Evolutionary conservation across 2,888 invertebrate species (phyloP), one percentile per base, ranked within the genome.

Genomic region (Troilus luridus): DNA sequence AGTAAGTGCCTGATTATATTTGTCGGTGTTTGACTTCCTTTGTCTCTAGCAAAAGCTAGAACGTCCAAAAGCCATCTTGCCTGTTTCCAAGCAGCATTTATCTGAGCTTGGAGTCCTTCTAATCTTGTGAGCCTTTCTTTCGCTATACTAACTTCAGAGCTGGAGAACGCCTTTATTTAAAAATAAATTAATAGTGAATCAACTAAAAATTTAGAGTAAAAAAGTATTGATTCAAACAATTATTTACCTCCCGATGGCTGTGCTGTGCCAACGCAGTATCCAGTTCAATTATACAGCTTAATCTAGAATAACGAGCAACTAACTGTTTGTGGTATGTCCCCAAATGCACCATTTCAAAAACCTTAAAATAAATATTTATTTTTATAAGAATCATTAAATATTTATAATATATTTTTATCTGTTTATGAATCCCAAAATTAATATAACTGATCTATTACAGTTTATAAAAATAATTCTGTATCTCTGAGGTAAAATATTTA

Each of bases 41-140:
- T 96, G 93, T 99, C 99, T 92, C 99, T 96, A 0, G 99, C 98
- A 94, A 98, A 98, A 0, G 98, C 97, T 91, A 99, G 98, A 11
- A 99, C 97, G 94, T 99, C 98, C 96, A 98, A 98, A 41, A 99
- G 95, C 99, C 99, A 99, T 27, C 99, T 96, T 85, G 98, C 97
- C 41, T 97, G 97, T 93, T 98, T 98, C 99, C 99, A 99, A 7
- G 98, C 96, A 0, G 96, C 94, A 93, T 99, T 99, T 88, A 99
- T 95, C 93, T 96, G 97, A 62, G 96, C 95, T 94, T 99, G 98
- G 81, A 98, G 95, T 90, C 98, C 97, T 93, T 97, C 97, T 59
- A 99, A 94, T 93, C 97, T 97, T 0, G 96, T 95, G 77, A 99
- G 95, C 91, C 98, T 96, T 93, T 98, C 97, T 94, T 98, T 98